Base-by-base conservation (phyloP, 2,888 invertebrate genomes). In the Drosophila maculinotata region DNA sequence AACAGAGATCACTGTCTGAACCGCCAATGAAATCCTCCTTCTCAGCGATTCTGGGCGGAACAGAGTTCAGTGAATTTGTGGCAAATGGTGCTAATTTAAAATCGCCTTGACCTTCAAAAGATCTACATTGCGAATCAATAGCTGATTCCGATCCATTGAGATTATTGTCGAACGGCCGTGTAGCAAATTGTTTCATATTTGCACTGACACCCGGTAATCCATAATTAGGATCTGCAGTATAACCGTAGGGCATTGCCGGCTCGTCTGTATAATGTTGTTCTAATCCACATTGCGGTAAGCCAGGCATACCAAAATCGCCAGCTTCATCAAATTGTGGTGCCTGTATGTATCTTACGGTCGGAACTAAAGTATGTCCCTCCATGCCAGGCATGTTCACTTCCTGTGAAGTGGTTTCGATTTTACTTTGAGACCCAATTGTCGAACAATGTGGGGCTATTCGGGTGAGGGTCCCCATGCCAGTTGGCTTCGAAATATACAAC, bases 101-200 rank as follows among this genome's bases (percentile, higher is more conserved):
- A 48, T 87, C 87, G 30, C 94, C 95, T 62, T 95, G 95, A 75
- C 94, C 94, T n/a, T 95, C 95, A 68, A 94, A 95, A 93, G 94
- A 52, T 58, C 76, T 66, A 35, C 80, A 76, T 53, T 83, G 86
- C 0, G 86, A 71, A 60, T 90, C 80, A 20, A 80, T 76, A 8
- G 79, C 89, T 52, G 86, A 78, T 53, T 90, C 89, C 8, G 91
- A 88, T 3, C 90, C 91, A 83, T 93, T 93, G 7, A 93, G 88
- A 79, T 92, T 92, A 76, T 93, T 93, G 76, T 93, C 93, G 75
- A 93, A 93, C 54, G 90, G 92, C 67, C 93, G 91, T 33, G 92
- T 90, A 51, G 92, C 91, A 79, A 92, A 93, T 26, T 92, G 91
- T 48, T 92, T 92, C 9, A 90, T 84, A 69, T 91, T 92, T 53